A percentile compares a stretch with the other conserved stretches of the same genome.
phyloP scores from a whole-genome alignment of 2,113 vertebrate genomes.

The Toxotes chatareus region DNA sequence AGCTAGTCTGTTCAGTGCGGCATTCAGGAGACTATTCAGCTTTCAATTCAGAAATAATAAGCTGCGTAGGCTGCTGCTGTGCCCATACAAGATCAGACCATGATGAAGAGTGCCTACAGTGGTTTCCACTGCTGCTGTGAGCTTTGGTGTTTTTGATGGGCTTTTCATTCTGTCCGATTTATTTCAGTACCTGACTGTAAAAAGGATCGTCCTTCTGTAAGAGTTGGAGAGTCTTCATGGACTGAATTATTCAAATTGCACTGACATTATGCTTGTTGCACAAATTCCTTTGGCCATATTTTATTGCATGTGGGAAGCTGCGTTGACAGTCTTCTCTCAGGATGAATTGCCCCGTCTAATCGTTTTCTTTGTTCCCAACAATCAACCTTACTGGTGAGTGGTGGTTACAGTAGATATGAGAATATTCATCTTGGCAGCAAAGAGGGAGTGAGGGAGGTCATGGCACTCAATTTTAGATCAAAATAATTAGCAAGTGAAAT shows the following conservation, averaged over 20 bases:
- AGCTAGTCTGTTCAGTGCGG: constrained; percentile 10
- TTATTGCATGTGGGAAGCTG: constrained; percentile 46
- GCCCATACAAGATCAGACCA: constrained; percentile 31
- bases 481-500: constrained; percentile 78
- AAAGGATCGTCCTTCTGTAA: constrained; percentile 33
- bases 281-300: constrained; percentile 13
- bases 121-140: constrained; percentile 26
- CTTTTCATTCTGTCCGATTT: constrained; percentile 26
- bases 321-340: constrained; percentile 28
- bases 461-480: constrained; percentile 71
- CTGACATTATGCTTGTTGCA: constrained; percentile 22
- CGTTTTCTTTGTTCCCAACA: constrained; percentile 41
- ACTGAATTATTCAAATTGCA: constrained; percentile 51
- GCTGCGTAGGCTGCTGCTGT: constrained; percentile 51
- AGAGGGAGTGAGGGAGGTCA: constrained; percentile 49
- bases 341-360: constrained; percentile 36
- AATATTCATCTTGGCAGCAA: constrained; percentile 52
- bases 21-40: constrained; percentile 7
- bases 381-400: constrained; percentile 43
- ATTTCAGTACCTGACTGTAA: constrained; percentile 25
- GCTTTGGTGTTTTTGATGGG: constrained; percentile 23
- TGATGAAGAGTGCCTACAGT: constrained; percentile 15
- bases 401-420: constrained; percentile 23
- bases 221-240: constrained; percentile 40
- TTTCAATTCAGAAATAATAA: constrained; percentile 57